These are phyloP conservation scores for Amniataba percoides DNA, from an alignment of 2,797 vertebrate genomes.

Conservation along the genomic window DNA sequence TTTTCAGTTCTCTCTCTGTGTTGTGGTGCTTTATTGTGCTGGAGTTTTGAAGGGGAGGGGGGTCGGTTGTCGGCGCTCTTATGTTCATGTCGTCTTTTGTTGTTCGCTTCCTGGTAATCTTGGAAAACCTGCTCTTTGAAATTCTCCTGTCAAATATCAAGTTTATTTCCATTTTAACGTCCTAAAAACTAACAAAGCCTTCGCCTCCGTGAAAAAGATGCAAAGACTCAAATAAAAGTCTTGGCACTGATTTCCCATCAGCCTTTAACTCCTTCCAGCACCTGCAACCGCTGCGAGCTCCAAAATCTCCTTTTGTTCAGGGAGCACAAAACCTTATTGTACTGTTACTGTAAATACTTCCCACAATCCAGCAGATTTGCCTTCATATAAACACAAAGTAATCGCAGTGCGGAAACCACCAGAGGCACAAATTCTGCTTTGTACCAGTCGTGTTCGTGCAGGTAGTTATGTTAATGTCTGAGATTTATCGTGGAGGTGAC, in stretches of 20 bases:
- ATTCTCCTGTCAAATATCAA: neutral
- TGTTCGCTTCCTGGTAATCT: too few relatives aligned
- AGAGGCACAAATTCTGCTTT: neutral
- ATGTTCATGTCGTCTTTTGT: too few relatives aligned
- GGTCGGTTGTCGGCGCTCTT: too few relatives aligned
- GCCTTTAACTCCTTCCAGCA: neutral
- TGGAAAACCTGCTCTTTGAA: too few relatives aligned
- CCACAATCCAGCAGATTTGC: neutral
- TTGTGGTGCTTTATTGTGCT: too few relatives aligned
- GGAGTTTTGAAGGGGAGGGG: too few relatives aligned
- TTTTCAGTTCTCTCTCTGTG: too few relatives aligned
- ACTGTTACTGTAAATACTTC: neutral
- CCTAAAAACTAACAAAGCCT: neutral
- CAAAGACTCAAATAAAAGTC: constrained; percentile 1
- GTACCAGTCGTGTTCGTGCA: neutral
- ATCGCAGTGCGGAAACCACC: neutral
- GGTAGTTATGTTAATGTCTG: constrained; percentile 28
- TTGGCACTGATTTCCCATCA: constrained; percentile 4
- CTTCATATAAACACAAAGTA: neutral
- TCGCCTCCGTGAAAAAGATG: neutral
- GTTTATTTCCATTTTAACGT: neutral
- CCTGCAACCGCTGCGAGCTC: neutral
- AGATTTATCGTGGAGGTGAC: constrained; percentile 8
- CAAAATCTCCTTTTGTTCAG: neutral
- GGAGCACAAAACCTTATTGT: neutral